Evolutionary conservation across 2,797 vertebrate genomes (phyloP), one percentile per base, ranked within the genome.

Genomic region (Sarcophilus harrisii): DNA sequence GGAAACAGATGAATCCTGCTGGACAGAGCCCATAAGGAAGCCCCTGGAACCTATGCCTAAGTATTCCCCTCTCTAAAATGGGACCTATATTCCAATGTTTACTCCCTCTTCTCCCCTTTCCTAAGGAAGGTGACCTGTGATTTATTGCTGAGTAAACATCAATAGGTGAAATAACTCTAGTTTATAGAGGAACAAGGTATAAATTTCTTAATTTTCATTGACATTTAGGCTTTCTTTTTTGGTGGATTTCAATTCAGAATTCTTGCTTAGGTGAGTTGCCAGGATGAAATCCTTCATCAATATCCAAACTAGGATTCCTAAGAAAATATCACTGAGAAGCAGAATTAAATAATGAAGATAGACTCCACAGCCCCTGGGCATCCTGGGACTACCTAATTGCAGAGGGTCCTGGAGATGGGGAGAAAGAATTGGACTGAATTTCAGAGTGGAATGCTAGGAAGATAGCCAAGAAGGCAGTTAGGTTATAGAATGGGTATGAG

Each of bases 21-120:
- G 38, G 55, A n/a, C 49, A 89, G 29, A 30, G 16, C 30, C 29
- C n/a, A 81, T 21, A 38, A 38, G n/a, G 66, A 81, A 81, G 18
- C n/a, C n/a, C 38, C 73, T 3, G 21, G 73, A 87, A 45, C 9
- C n/a, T n/a, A n/a, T n/a, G 32, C 52, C 29, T 92, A 2, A 10
- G n/a, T 18, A 10, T 92, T 91, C n/a, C 91, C 81, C 58, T 24
- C 87, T 91, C 52, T 92, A 87, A 52, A 95, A 21, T 57, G 90
- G 62, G 32, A 55, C 32, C 32, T 27, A 62, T 49, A 90, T 30
- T 9, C 29, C 62, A 21, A 18, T 73, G 62, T n/a, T 21, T 73
- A 62, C 32, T 38, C 32, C 5, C 14, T 66, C 16, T 13, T 49
- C 45, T 38, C 3, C 11, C 6, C 54, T 38, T 55, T 62, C 30